Percentiles rank a stretch among this genome's conserved stretches.
Conservation (phyloP, 1,140 invertebrate genomes). For the Mesaphorura yosii region DNA sequence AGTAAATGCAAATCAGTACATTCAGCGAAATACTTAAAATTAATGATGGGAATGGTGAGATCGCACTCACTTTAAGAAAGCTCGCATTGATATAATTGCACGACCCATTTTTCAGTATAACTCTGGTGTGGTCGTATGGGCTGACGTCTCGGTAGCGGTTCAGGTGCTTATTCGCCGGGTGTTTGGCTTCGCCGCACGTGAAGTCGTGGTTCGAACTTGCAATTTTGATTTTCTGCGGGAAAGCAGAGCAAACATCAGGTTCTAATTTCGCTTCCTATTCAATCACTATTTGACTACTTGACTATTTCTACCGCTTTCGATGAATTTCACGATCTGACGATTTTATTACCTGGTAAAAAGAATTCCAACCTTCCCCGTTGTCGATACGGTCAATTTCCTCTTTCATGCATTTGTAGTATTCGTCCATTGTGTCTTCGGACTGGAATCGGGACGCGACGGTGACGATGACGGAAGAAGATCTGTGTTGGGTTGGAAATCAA, state of each 20-base stretch:
- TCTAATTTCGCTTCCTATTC: not conserved
- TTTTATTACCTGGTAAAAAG: constrained; percentile 50
- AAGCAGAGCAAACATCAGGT: constrained; percentile 14
- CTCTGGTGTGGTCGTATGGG: constrained; percentile 85
- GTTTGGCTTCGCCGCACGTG: constrained; percentile 60
- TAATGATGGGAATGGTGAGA: not conserved
- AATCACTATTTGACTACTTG: too few relatives aligned
- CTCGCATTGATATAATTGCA: constrained; percentile 92
- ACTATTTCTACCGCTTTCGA: too few relatives aligned
- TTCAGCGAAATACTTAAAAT: not conserved
- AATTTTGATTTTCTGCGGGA: constrained; percentile 47
- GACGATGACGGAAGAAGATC: too few relatives aligned
- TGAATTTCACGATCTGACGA: constrained; percentile 1
- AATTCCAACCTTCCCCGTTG: constrained; percentile 48
- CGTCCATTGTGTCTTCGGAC: too few relatives aligned
- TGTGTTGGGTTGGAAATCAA: too few relatives aligned
- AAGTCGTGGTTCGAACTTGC: constrained; percentile 50
- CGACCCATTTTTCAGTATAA: constrained; percentile 58
- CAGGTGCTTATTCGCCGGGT: constrained; percentile 61
- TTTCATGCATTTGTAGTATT: constrained; percentile 11
- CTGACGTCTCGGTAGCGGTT: constrained; percentile 92
- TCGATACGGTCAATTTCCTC: constrained; percentile 42
- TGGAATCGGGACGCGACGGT: too few relatives aligned
- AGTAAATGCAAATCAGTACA: not conserved
- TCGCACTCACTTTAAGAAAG: constrained; percentile 54